Base-by-base conservation (phyloP, 2,113 vertebrate genomes). In the Ameiurus melas region DNA sequence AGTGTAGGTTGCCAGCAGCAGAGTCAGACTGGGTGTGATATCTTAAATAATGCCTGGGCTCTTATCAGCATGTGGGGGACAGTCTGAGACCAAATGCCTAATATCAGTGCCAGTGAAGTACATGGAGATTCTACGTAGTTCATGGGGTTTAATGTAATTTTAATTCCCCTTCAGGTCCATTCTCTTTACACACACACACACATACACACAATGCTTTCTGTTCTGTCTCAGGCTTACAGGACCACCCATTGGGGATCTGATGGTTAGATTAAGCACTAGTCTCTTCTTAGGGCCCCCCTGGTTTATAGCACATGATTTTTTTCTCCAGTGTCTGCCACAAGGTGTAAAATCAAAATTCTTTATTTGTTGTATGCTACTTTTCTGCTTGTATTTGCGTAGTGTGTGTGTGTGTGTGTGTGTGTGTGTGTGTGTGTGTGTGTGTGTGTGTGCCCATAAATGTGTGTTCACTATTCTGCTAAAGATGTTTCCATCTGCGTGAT, bases 191-290 rank as follows among this genome's bases (percentile, higher is more conserved):
- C 25, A 27, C 25, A n/a, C 25, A 27, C 86, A 87, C 8, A 66
- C 58, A 83, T 12, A 17, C 55, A 77, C 33, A 39, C 51, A 89
- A 78, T n/a, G 25, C 14, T 47, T 88, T 39, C 70, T 66, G 36
- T 83, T 39, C 79, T 83, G 39, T 78, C 60, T 57, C 47, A 60
- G 25, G 36, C 75, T 84, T 57, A n/a, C 71, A 75, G 58, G 90
- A 85, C 90, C 88, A 89, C 86, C 85, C 83, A 79, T 57, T 89
- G 57, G 43, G 51, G 33, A 47, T 64, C 85, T 89, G 64, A 80
- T 87, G 75, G 57, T 87, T 70, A 83, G 57, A 60, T 87, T 36
- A 83, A 66, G 58, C 20, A 33, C 25, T 58, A 12, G 55, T 33
- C 71, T 86, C 22, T 60, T 82, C 55, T 71, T 53, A 86, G 14